Base-by-base conservation (phyloP, 2,113 vertebrate species). In the Entelurus aequoreus region DNA sequence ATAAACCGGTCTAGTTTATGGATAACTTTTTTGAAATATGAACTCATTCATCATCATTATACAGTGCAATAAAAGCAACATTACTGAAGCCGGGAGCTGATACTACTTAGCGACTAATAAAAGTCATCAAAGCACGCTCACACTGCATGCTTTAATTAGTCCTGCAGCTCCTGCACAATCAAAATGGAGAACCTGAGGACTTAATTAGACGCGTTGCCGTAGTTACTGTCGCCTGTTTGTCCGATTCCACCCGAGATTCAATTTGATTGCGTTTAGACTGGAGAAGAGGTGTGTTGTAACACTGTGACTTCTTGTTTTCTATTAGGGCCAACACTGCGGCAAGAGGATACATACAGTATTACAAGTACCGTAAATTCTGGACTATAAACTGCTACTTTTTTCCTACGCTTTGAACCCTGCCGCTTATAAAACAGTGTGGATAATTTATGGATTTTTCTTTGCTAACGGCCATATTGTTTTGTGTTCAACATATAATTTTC, bases 141-240 rank as follows among this genome's bases (percentile, higher is more conserved):
- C 71, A 70, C 80, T 78, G 70, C 75, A 64, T 63, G 65, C 79
- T 84, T 82, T 89, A 88, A 89, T 86, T 83, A 88, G 84, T 85
- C 86, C 81, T 76, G 77, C 74, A 72, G 81, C 77, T 76, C 65
- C 59, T 63, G 64, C 50, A 28, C 67, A 77, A 88, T 87, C 85
- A 89, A 87, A 78, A 78, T 56, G 13, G 58, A 79, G 71, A 77
- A 84, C 79, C 72, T 73, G 75, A 86, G 82, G 81, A 90, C 83
- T 83, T 90, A 86, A 90, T 91, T 88, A 91, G 78, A 80, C 73
- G 64, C 65, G 69, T 75, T 72, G 71, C 72, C 79, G 67, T 87
- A 85, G 88, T 89, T 86, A 84, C 75, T 74, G 53, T 63, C 62
- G 51, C 79, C 77, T 79, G 74, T 74, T 59, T 52, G 57, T 56